Percentiles rank a stretch among this genome's conserved stretches.
phyloP scores from a whole-genome alignment of 1,140 invertebrate genomes.

The Pemphigus obesinymphae region DNA sequence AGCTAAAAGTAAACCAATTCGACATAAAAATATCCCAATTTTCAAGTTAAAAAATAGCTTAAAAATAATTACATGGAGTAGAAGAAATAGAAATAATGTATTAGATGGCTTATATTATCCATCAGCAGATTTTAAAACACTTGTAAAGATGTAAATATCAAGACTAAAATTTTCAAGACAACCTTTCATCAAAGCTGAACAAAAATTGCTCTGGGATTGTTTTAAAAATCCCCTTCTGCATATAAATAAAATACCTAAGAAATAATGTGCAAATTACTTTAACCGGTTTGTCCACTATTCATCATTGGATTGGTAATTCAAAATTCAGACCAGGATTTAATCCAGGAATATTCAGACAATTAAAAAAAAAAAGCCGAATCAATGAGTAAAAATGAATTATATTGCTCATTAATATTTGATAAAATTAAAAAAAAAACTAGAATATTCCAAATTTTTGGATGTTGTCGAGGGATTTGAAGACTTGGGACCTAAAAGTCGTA shows the following conservation, averaged over 20 bases:
- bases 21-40: no score
- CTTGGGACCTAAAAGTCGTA: no score
- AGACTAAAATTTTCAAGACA: background rate
- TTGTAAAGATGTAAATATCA: background rate
- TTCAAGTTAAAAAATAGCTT: no score
- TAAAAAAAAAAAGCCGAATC: background rate
- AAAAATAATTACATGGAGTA: no score
- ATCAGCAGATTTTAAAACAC: background rate
- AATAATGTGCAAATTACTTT: background rate
- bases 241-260: background rate
- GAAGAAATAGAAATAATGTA: no score
- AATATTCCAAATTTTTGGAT: no score
- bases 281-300: background rate
- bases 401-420: background rate
- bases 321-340: background rate
- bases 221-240: background rate
- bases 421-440: no score
- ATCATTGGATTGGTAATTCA: background rate
- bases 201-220: background rate
- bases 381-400: background rate
- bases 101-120: no score
- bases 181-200: background rate
- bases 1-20: constrained; percentile 3
- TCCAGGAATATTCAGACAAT: background rate
- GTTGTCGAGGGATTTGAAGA: no score